Conservation (phyloP, 2,113 vertebrate species). For the Pedetes capensis region DNA sequence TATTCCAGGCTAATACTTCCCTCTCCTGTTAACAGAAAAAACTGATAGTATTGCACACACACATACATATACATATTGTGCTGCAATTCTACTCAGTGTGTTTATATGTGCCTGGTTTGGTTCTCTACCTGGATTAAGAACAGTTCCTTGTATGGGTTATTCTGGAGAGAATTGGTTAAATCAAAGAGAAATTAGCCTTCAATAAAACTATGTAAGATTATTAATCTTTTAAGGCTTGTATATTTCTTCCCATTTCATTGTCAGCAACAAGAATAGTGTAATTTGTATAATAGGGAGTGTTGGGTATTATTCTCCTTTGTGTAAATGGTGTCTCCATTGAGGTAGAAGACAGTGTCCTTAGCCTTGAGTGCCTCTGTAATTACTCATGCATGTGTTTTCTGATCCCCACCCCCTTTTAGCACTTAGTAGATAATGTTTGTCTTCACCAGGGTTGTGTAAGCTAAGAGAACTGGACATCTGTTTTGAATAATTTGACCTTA, state of each 20-base stretch:
- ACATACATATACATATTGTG: neutral
- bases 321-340: neutral
- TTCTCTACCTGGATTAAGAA: neutral
- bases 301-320: neutral
- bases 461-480: constrained; percentile 64
- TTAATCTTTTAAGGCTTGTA: neutral
- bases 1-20: neutral
- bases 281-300: neutral
- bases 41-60: neutral
- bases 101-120: neutral
- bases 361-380: neutral
- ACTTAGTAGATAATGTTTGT: constrained; percentile 11
- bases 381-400: neutral
- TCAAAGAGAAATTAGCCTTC: neutral
- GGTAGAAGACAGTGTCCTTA: neutral
- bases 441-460: constrained; percentile 35
- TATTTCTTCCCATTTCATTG: neutral
- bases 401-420: neutral
- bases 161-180: neutral
- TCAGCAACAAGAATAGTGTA: neutral
- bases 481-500: constrained; percentile 67
- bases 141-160: neutral
- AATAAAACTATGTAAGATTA: neutral
- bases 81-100: neutral
- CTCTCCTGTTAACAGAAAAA: neutral